phyloP scores from a whole-genome alignment of 2,888 invertebrate genomes.

The Omphaloscelis lunosa region DNA sequence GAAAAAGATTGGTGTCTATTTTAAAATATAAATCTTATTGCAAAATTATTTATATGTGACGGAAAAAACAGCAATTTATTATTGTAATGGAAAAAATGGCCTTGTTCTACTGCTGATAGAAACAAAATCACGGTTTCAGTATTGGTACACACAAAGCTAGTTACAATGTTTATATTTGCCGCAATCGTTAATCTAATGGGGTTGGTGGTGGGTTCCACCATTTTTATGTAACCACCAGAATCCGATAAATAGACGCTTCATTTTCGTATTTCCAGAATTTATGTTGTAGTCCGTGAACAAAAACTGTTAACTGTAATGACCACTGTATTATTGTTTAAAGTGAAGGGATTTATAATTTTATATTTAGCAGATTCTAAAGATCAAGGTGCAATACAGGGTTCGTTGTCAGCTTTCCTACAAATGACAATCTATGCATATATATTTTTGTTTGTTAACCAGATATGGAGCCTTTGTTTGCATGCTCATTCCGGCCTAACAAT shows the following conservation, averaged over 20 bases:
- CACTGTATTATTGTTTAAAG: slow-evolving; percentile 13
- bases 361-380: slow-evolving; percentile 37
- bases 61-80: slow-evolving; percentile 29
- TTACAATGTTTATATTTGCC: slow-evolving; percentile 42
- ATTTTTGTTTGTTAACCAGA: neutral
- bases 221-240: slow-evolving; percentile 26
- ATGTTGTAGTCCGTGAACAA: neutral
- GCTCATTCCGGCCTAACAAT: neutral
- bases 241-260: neutral
- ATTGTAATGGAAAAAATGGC: slow-evolving; percentile 46
- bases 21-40: slow-evolving; percentile 5
- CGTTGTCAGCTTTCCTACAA: slow-evolving; percentile 11
- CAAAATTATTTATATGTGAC: slow-evolving; percentile 23
- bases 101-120: slow-evolving; percentile 53
- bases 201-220: slow-evolving; percentile 16
- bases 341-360: slow-evolving; percentile 34
- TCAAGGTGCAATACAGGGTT: slow-evolving; percentile 33
- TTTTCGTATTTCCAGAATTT: neutral
- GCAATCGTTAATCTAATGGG: slow-evolving; percentile 43
- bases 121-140: slow-evolving; percentile 48
- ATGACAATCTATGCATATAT: neutral
- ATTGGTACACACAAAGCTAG: slow-evolving; percentile 36
- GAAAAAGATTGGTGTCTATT: slow-evolving; percentile 28
- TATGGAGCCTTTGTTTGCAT: neutral
- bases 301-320: neutral